Percentiles rank a stretch among this genome's conserved stretches.
Conservation (phyloP, 2,888 invertebrate genomes). For the Tribolium freemani region DNA sequence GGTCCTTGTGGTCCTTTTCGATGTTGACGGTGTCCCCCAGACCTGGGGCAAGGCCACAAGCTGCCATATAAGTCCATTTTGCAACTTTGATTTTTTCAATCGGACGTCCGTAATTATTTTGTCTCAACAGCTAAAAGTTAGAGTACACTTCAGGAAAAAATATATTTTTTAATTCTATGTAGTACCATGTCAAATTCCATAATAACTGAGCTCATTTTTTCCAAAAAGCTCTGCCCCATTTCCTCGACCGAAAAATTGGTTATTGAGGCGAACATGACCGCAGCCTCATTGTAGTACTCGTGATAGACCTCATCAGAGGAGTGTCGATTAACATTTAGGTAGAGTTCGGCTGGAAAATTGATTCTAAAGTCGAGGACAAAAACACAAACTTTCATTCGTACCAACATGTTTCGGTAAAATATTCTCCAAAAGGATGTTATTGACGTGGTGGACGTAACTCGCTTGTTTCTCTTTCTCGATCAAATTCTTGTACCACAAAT, state of each 20-base stretch:
- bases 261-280: slow-evolving; percentile 97
- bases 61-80: slow-evolving; percentile 98
- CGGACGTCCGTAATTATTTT: slow-evolving; percentile 69
- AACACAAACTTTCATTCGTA: slow-evolving; percentile 65
- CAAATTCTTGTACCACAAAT: slow-evolving; percentile 81
- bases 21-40: slow-evolving; percentile 72
- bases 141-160: slow-evolving; percentile 87
- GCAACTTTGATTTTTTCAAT: slow-evolving; percentile 98
- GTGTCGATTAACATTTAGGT: slow-evolving; percentile 78
- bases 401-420: slow-evolving; percentile 95
- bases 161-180: not conserved
- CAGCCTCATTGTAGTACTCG: slow-evolving; percentile 89
- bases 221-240: slow-evolving; percentile 78
- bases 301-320: slow-evolving; percentile 84
- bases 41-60: slow-evolving; percentile 88
- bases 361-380: not conserved
- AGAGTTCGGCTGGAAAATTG: slow-evolving; percentile 77
- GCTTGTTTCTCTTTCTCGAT: slow-evolving; percentile 88
- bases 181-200: slow-evolving; percentile 90
- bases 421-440: slow-evolving; percentile 90
- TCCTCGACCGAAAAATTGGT: slow-evolving; percentile 55
- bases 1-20: slow-evolving; percentile 56
- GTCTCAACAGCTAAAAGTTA: slow-evolving; percentile 67
- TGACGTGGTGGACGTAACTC: slow-evolving; percentile 87
- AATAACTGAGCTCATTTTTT: slow-evolving; percentile 88